Conservation (phyloP, 2,888 invertebrate species). For the Eucera pruinosa region DNA sequence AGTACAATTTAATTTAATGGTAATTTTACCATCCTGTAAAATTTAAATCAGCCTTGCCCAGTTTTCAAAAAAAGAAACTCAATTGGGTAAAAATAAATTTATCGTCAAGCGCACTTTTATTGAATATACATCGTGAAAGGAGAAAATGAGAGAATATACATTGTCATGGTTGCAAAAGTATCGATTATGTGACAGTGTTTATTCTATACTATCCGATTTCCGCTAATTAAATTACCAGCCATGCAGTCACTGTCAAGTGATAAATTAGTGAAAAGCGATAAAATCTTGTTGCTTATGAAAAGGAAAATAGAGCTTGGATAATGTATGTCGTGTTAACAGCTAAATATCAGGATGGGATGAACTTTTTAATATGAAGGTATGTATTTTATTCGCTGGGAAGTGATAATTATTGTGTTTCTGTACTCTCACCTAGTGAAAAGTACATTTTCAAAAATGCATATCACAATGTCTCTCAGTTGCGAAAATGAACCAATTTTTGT, state of each 20-base stretch:
- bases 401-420: too few species aligned
- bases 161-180: conserved; percentile 25
- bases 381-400: neutral
- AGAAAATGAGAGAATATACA: conserved; percentile 8
- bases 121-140: neutral
- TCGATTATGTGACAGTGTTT: conserved; percentile 50
- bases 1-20: too few species aligned
- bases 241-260: neutral
- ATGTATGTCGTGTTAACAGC: too few species aligned
- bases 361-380: neutral
- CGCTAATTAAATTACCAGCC: conserved; percentile 37
- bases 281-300: neutral
- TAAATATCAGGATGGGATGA: too few species aligned
- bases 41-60: too few species aligned
- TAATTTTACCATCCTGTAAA: too few species aligned
- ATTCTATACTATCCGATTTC: conserved; percentile 31
- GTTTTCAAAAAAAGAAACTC: neutral
- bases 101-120: conserved; percentile 1
- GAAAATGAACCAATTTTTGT: too few species aligned
- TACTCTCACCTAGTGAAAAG: too few species aligned
- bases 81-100: conserved; percentile 8
- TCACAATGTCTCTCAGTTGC: too few species aligned
- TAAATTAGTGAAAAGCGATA: conserved; percentile 1
- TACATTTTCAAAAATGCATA: too few species aligned
- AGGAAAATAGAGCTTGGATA: too few species aligned